A percentile compares a stretch with the other conserved stretches of the same genome.
Conservation (phyloP, 2,797 vertebrate species). For the Parambassis ranga region DNA sequence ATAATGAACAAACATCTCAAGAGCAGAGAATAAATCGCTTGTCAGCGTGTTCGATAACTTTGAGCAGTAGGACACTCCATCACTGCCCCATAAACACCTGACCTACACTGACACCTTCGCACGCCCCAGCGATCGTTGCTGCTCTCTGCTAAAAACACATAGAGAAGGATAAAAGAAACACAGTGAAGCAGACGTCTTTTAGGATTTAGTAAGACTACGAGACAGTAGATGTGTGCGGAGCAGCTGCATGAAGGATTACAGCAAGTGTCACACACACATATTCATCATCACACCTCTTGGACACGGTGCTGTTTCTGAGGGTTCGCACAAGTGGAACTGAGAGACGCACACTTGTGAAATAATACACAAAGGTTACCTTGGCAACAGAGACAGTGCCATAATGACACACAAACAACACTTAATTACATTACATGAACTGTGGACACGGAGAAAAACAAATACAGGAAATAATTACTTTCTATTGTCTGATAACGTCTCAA, state of each 20-base stretch:
- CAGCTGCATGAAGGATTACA: neutral
- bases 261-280: neutral
- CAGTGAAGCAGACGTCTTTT: neutral
- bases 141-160: neutral
- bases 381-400: neutral
- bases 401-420: neutral
- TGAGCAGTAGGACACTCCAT: slow-evolving; percentile 52
- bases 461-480: neutral
- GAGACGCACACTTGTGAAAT: neutral
- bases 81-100: slow-evolving; percentile 31
- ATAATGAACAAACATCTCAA: neutral
- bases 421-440: no score
- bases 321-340: no score
- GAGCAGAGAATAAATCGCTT: slow-evolving; percentile 50
- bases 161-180: neutral
- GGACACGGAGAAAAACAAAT: no score
- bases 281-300: neutral
- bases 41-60: slow-evolving; percentile 50
- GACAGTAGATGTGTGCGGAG: no score
- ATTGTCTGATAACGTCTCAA: neutral
- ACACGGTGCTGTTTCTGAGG: no score
- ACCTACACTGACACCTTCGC: slow-evolving; percentile 9
- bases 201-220: no score
- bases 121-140: neutral
- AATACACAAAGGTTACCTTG: neutral